Base-by-base conservation (phyloP, 2,797 vertebrate genomes). In the Pempheris klunzingeri region DNA sequence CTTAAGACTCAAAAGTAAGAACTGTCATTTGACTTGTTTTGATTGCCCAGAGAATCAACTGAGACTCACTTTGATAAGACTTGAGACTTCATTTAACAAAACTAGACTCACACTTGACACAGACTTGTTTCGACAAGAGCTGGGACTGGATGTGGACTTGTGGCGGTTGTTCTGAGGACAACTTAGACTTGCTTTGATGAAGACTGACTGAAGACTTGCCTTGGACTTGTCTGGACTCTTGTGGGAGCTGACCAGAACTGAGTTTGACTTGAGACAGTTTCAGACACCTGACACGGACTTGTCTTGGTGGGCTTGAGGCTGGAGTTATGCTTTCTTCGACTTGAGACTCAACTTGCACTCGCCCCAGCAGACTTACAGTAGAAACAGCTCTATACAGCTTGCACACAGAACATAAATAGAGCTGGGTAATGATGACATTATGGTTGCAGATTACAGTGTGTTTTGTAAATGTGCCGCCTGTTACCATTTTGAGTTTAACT, bases 401-500 rank as follows among this genome's bases (percentile, higher is more conserved):
- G 36, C 38, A n/a, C 7, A 22, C 28, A 10, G 28, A 62, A 43
- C 3, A 11, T 60, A 67, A 78, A 71, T 67, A 70, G 5, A 39
- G 14, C 41, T 73, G 66, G 61, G 44, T 43, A 39, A 62, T 47
- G 57, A 67, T 59, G 49, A 83, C 76, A 69, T 47, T 60, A 62
- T 26, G 14, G 55, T 18, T 54, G 26, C 49, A 66, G 63, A 70
- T 64, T 75, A 44, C 39, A 78, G 36, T 32, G 14, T 61, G 41
- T 70, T 73, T 80, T 71, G 32, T 38, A 64, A 76, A 83, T 28
- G 11, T 47, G 61, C 54, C 9, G 30, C 70, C 38, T 47, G 34
- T 82, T 67, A 50, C 44, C 73, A 54, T 71, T 75, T 71, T 74
- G 30, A 64, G 43, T 71, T 63, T 9, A 44, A 59, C 68, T 71